A percentile compares a stretch with the other conserved stretches of the same genome.
Evolutionary conservation across 2,797 vertebrate genomes (phyloP).

Genomic region (Schizopygopsis malacanthus): DNA sequence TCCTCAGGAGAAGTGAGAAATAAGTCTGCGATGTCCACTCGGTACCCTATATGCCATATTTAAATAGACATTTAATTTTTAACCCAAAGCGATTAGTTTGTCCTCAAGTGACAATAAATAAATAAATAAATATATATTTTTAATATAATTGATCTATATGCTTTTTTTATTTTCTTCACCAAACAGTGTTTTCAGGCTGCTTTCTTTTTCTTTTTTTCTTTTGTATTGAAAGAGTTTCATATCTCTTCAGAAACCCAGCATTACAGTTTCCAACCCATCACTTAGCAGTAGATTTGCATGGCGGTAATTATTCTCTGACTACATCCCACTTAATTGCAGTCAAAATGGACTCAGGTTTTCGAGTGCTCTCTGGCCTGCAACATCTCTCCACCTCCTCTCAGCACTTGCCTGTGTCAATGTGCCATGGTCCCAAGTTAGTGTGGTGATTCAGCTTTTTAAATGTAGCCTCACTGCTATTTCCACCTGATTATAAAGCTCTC

Average conservation of each 20-base stretch:
- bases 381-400: constrained; percentile 25
- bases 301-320: constrained; percentile 13
- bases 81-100: background rate
- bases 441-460: constrained; percentile 51
- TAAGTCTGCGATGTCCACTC: background rate
- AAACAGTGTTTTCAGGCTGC: background rate
- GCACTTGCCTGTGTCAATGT: background rate
- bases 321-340: constrained; percentile 14
- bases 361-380: constrained; percentile 27
- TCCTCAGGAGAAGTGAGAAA: background rate
- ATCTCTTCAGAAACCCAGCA: background rate
- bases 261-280: constrained; percentile 24
- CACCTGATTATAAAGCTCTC: too few relatives aligned
- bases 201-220: background rate
- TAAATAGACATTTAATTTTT: background rate
- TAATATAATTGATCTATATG: background rate
- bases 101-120: background rate
- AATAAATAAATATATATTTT: too few relatives aligned
- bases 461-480: constrained; percentile 62
- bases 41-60: background rate
- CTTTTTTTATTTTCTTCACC: background rate
- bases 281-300: constrained; percentile 12
- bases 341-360: background rate
- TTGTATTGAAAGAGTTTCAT: background rate
- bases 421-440: constrained; percentile 18